Evolutionary conservation across 2,888 invertebrate species (phyloP), one percentile per base, ranked within the genome.

Genomic region (Cryptocephalus primarius): DNA sequence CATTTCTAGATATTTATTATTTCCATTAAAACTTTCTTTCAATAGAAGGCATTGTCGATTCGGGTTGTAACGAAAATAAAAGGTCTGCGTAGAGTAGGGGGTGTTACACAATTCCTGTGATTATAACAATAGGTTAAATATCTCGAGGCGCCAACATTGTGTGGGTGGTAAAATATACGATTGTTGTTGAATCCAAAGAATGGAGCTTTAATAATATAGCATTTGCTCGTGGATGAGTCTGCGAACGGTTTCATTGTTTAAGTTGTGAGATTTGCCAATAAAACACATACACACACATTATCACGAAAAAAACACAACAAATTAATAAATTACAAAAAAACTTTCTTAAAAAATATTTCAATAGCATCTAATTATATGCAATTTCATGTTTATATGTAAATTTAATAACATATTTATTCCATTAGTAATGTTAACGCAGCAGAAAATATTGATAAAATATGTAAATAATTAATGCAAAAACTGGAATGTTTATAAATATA

Each of bases 121-220:
- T 60, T 60, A 58, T 59, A 59, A 62, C 62, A 63, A 63, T 63
- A 63, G 63, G 61, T 63, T 62, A 62, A 62, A 63, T 63, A 62
- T 57, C 63, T 60, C 50, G 52, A 54, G 63, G 63, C 63, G 60
- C 58, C 61, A 57, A 56, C 56, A 55, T 44, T 49, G 56, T 54
- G 62, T 63, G 53, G 63, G 63, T 53, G 61, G 58, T 52, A 55
- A 61, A 60, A 59, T 60, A 56, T 61, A 61, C 57, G 60, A 60
- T 58, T 62, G 60, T 22, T 36, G 36, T 59, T 61, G 55, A 58
- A 58, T 60, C 58, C 59, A 53, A 47, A 57, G 59, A 58, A 58
- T 55, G 57, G 51, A 45, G 52, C 31, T 47, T 52, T 56, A 55
- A 55, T 56, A 55, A 53, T 55, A 57, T 49, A 54, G 48, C 48